Evolutionary conservation across 92 coral and sea anemone species (phyloP), one percentile per base, ranked within the genome.

Genomic region (Bergia puertoricense): DNA sequence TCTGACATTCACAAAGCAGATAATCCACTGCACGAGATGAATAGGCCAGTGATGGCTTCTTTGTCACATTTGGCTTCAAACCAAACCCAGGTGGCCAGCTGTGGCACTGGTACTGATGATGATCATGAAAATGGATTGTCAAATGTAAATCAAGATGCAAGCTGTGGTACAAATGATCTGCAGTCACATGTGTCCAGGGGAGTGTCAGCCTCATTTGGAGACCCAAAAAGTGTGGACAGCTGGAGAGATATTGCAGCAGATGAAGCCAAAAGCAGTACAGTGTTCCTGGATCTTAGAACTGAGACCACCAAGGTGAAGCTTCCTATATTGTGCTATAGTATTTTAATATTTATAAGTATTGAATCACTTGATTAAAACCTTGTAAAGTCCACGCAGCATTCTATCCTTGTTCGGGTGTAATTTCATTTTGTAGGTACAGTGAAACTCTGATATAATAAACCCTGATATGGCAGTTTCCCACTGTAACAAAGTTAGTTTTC

Each of bases 211-310:
- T 2, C 78, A 15, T 23, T 71, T 71, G 45, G 79, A 30, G 87
- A 56, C 1, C 44, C n/a, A 5, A 37, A 36, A 1, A 36, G 9
- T 23, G 45, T 69, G 3, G 75, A 84, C 87, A 84, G 87, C 65
- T 84, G 87, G 87, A 48, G 74, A 45, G 87, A 84, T 37, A 45
- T 84, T 84, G 66, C 42, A n/a, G 43, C 46, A 14, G 79, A 84
- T 71, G 87, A 84, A 84, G 79, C 30, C 43, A 46, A 48, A 71
- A 71, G 30, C 46, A 84, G 67, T 37, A 91, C 93, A 78, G 79
- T 91, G 41, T 91, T 87, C 81, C 88, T 91, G 84, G 93, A 91
- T 69, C 90, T 91, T 15, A 79, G 93, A 65, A 78, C 80, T 18
- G 85, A 87, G 54, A 46, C 16, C 44, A 45, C 43, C 56, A 69